Evolutionary conservation across 2,888 invertebrate species (phyloP).

Genomic region (Chrysolina oricalcia): DNA sequence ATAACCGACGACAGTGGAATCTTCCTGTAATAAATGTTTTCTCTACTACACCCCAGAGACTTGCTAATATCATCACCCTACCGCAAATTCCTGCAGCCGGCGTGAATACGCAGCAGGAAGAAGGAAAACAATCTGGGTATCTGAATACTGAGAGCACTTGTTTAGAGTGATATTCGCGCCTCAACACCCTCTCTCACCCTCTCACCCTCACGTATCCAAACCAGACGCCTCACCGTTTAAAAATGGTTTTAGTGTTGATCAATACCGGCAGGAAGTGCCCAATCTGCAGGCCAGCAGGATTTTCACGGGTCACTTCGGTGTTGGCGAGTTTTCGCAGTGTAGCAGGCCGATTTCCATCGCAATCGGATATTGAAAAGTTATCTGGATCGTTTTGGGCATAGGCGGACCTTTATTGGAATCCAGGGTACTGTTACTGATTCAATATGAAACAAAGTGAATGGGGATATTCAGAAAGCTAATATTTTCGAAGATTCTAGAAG

Average conservation of each 20-base stretch:
- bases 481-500: too few relatives aligned
- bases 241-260: slow-evolving; percentile 35
- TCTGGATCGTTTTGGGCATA: neutral
- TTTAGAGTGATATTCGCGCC: slow-evolving; percentile 33
- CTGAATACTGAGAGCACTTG: slow-evolving; percentile 30
- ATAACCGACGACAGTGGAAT: neutral
- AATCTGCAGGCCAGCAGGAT: slow-evolving; percentile 31
- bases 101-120: slow-evolving; percentile 1
- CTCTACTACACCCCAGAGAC: neutral
- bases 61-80: neutral
- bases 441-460: too few relatives aligned
- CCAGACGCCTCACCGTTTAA: slow-evolving; percentile 30
- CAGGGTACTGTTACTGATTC: too few relatives aligned
- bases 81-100: neutral
- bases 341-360: slow-evolving; percentile 11
- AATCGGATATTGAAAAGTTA: slow-evolving; percentile 27
- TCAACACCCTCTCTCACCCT: neutral
- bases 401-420: neutral
- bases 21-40: neutral
- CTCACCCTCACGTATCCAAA: slow-evolving; percentile 21
- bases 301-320: slow-evolving; percentile 30
- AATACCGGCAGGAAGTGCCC: slow-evolving; percentile 35
- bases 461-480: too few relatives aligned
- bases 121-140: slow-evolving; percentile 30
- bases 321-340: slow-evolving; percentile 13